Conservation (phyloP, 2,888 invertebrate species). For the Lasioglossum pauxillum region DNA sequence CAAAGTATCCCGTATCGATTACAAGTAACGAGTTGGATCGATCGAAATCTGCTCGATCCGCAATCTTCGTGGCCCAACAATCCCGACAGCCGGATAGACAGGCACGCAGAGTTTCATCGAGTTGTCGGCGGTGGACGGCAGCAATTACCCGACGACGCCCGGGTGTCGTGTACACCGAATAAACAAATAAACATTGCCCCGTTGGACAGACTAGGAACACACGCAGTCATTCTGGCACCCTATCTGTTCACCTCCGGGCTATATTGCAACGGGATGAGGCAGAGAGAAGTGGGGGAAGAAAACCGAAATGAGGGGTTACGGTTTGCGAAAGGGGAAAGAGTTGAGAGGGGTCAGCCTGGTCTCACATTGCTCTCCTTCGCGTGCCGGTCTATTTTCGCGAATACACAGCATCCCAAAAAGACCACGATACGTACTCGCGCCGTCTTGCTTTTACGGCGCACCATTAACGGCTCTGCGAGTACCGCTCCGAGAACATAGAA, state of each 20-base stretch:
- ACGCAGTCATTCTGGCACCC: constrained; percentile 48
- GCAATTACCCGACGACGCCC: constrained; percentile 61
- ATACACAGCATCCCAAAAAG: constrained; percentile 75
- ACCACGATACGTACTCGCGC: constrained; percentile 64
- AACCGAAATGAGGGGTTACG: constrained; percentile 3
- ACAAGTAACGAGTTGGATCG: neutral
- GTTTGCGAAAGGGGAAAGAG: neutral
- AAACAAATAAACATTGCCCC: constrained; percentile 71
- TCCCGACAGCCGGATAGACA: constrained; percentile 16
- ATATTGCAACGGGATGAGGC: constrained; percentile 37
- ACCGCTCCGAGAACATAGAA: constrained; percentile 71
- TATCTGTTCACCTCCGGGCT: constrained; percentile 42
- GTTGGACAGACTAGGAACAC: constrained; percentile 50
- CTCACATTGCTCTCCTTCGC: constrained; percentile 73
- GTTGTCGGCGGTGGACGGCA: constrained; percentile 43
- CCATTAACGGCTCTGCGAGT: constrained; percentile 72
- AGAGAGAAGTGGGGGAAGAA: constrained; percentile 5
- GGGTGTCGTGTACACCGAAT: constrained; percentile 56
- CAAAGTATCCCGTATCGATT: neutral
- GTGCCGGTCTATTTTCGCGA: constrained; percentile 77
- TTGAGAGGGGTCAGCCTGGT: constrained; percentile 7
- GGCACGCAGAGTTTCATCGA: constrained; percentile 42
- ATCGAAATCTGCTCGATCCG: constrained; percentile 1
- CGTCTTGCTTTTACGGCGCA: constrained; percentile 70
- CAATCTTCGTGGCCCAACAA: constrained; percentile 51